A percentile compares a stretch with the other conserved stretches of the same genome.
Conservation (phyloP, 2,888 invertebrate genomes). For the Cosmia trapezina region DNA sequence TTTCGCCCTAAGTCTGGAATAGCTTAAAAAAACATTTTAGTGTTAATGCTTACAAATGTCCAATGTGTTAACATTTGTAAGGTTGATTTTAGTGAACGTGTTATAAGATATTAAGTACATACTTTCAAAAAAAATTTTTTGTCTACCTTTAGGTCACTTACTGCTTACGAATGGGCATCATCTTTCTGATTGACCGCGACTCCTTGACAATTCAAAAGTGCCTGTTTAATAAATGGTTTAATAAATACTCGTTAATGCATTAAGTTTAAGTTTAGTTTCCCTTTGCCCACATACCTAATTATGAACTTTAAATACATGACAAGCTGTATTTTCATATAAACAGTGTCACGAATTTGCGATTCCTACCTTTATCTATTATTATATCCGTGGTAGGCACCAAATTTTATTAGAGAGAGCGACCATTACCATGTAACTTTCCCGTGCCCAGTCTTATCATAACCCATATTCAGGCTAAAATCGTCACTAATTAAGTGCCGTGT, state of each 20-base stretch:
- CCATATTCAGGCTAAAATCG: conserved; percentile 67
- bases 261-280: not conserved
- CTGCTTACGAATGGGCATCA: not conserved
- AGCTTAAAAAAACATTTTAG: conserved; percentile 6
- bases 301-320: not conserved
- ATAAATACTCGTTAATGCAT: not conserved
- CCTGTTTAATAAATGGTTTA: not conserved
- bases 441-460: conserved; percentile 63
- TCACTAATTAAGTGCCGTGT: conserved; percentile 76
- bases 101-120: not conserved
- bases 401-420: conserved; percentile 58
- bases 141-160: not conserved
- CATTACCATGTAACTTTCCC: conserved; percentile 52
- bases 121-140: not conserved
- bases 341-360: not conserved
- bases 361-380: not conserved
- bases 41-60: not conserved
- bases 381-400: conserved; percentile 17
- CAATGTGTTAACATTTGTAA: too few relatives aligned
- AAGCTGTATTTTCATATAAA: not conserved
- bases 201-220: not conserved
- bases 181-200: not conserved
- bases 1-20: not conserved
- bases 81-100: too few relatives aligned
- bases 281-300: not conserved